These are phyloP conservation scores for Shargacucullia verbasci DNA, from an alignment of 2,888 invertebrate genomes.

Conservation along the genomic window DNA sequence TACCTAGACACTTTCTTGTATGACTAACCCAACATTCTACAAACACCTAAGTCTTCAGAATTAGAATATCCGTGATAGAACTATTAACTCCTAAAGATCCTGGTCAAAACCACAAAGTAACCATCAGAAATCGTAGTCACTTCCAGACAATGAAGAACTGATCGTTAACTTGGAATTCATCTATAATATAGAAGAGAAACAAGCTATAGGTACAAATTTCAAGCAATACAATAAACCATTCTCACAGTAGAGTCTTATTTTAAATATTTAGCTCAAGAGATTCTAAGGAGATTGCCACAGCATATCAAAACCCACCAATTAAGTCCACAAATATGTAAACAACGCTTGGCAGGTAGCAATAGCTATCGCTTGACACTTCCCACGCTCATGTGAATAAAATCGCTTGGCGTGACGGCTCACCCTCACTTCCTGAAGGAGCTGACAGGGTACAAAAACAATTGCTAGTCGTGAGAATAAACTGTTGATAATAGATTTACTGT, in stretches of 20 bases:
- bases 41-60: conserved; percentile 1
- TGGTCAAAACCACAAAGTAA: no score
- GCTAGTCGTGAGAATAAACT: conserved; percentile 40
- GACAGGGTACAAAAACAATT: conserved; percentile 35
- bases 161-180: no score
- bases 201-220: no score
- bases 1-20: conserved; percentile 37
- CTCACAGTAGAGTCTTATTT: no score
- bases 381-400: conserved; percentile 51
- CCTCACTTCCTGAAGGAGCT: conserved; percentile 60
- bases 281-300: no score
- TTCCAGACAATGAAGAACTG: no score
- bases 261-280: no score
- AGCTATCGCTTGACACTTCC: conserved; percentile 44
- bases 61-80: conserved; percentile 20
- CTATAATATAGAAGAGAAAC: no score
- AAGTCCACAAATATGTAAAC: conserved; percentile 43
- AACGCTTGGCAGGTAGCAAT: conserved; percentile 33
- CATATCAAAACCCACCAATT: conserved; percentile 9
- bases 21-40: conserved; percentile 36
- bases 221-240: no score
- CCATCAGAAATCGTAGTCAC: no score
- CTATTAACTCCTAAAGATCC: conserved; percentile 8
- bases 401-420: conserved; percentile 59
- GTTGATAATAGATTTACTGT: conserved; percentile 8